phyloP scores from a whole-genome alignment of 2,888 invertebrate species.

The Selenia dentaria region DNA sequence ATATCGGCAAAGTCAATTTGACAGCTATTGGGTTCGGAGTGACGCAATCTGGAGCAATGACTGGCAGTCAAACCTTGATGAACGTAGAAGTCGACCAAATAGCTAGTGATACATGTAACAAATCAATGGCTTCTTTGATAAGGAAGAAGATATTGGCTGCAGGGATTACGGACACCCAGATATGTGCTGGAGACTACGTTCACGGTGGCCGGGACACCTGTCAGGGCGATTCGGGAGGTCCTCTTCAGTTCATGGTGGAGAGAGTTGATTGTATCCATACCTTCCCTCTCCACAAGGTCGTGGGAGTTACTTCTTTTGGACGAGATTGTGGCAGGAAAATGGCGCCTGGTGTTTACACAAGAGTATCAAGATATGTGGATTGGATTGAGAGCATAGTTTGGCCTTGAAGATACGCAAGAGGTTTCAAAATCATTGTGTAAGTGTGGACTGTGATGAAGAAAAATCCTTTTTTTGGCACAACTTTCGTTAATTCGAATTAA shows the following conservation, averaged over 20 bases:
- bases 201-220: conserved; percentile 76
- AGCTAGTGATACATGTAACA: conserved; percentile 58
- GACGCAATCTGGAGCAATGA: conserved; percentile 64
- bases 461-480: no score
- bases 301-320: conserved; percentile 82
- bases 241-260: conserved; percentile 67
- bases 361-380: conserved; percentile 69
- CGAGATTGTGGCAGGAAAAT: conserved; percentile 78
- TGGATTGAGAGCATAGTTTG: conserved; percentile 82
- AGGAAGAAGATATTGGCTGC: conserved; percentile 56
- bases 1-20: conserved; percentile 52
- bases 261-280: conserved; percentile 61
- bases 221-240: conserved; percentile 80
- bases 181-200: conserved; percentile 76
- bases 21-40: conserved; percentile 88
- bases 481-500: no score
- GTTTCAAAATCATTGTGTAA: no score
- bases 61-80: conserved; percentile 75
- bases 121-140: conserved; percentile 66
- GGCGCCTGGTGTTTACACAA: conserved; percentile 81
- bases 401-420: conserved; percentile 51
- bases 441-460: no score
- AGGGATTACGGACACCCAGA: conserved; percentile 64
- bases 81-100: conserved; percentile 73
- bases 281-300: conserved; percentile 72